Conservation (phyloP, 2,888 invertebrate genomes). For the Chironomus tentans region DNA sequence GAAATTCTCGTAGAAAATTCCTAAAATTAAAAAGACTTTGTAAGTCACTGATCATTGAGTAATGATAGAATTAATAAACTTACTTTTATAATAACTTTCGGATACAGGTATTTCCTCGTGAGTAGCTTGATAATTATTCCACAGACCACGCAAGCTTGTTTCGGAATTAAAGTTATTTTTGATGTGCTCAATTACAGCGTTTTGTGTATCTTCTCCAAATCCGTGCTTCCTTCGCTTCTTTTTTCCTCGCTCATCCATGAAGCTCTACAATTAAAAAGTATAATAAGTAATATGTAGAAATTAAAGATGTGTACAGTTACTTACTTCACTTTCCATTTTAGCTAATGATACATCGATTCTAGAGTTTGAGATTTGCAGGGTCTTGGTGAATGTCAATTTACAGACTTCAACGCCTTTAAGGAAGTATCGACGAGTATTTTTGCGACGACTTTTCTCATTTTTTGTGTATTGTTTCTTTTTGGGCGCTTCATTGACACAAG, state of each 20-base stretch:
- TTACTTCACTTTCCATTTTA: conserved; percentile 13
- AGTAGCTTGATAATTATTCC: background rate
- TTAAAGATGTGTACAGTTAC: too few species aligned
- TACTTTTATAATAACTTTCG: conserved; percentile 19
- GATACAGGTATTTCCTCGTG: background rate
- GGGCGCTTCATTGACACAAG: conserved; percentile 16
- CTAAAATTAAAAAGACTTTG: background rate
- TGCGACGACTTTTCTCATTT: background rate
- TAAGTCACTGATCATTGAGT: too few species aligned
- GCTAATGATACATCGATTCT: conserved; percentile 4
- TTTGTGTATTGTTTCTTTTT: conserved; percentile 20
- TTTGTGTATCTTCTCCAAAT: conserved; percentile 6
- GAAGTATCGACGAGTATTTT: conserved; percentile 16
- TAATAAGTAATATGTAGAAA: too few species aligned
- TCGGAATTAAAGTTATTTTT: conserved; percentile 7
- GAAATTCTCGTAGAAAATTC: conserved; percentile 23
- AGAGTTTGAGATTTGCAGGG: background rate
- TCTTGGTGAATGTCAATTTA: conserved; percentile 17
- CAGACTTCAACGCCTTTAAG: conserved; percentile 22
- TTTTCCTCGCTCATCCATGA: conserved; percentile 20
- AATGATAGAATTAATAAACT: background rate
- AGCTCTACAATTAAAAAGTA: background rate
- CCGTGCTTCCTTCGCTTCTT: background rate
- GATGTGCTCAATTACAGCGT: conserved; percentile 11
- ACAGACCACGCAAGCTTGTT: conserved; percentile 10